Conservation (phyloP, 2,797 vertebrate genomes). For the Danio kyathit region DNA sequence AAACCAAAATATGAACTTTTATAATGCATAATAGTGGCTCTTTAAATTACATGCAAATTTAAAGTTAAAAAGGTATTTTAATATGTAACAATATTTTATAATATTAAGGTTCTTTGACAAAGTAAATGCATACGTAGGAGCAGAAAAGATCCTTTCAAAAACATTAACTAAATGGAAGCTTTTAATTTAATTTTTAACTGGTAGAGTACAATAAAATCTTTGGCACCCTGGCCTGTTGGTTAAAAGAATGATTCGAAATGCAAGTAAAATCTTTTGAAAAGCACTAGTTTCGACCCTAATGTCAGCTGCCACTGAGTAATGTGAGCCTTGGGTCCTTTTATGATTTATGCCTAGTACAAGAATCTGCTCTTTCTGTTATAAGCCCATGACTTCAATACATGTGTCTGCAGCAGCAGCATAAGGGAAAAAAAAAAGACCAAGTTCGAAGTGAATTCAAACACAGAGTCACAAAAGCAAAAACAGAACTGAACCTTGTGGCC, state of each 20-base stretch:
- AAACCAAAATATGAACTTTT: too few species aligned
- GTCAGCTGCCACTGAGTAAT: conserved; percentile 41
- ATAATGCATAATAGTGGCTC: too few species aligned
- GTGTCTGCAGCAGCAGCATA: not conserved
- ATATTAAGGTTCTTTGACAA: too few species aligned
- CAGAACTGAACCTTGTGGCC: not conserved
- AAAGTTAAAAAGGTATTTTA: too few species aligned
- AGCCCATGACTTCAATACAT: conserved; percentile 3
- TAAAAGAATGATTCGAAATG: not conserved
- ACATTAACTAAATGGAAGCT: too few species aligned
- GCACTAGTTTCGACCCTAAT: not conserved
- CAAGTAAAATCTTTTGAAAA: not conserved
- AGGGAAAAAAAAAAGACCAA: not conserved
- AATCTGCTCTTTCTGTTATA: conserved; percentile 17
- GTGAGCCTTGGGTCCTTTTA: conserved; percentile 37
- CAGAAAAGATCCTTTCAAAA: too few species aligned
- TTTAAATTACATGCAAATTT: too few species aligned
- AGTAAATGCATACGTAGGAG: too few species aligned
- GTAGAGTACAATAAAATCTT: not conserved
- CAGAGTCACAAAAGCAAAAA: not conserved
- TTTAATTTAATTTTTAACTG: too few species aligned
- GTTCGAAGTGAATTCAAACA: not conserved
- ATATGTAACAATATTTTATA: too few species aligned
- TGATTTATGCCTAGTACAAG: conserved; percentile 29
- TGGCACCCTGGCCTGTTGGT: not conserved